These are phyloP conservation scores for Hormiphora californensis DNA, from an alignment of 37 sponge, comb jelly and placozoan genomes.

Conservation along the genomic window DNA sequence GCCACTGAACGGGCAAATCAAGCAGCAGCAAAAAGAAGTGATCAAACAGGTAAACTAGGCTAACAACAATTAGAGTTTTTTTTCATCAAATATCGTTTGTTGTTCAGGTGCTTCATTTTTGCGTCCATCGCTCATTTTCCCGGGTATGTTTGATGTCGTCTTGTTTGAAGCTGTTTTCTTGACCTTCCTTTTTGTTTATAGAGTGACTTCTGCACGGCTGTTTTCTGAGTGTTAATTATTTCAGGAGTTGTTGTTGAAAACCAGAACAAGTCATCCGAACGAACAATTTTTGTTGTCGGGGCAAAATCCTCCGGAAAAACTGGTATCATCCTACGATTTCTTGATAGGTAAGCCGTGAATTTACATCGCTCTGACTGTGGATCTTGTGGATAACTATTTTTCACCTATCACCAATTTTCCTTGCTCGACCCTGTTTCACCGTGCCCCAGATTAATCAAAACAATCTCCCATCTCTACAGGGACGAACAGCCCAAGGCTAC, in stretches of 20 bases:
- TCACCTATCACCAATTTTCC: too few relatives aligned
- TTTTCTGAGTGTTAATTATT: too few relatives aligned
- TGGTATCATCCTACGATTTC: conserved; percentile 74
- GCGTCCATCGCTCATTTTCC: conserved; percentile 36
- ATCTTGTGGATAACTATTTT: too few relatives aligned
- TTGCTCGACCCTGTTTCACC: too few relatives aligned
- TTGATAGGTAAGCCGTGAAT: conserved; percentile 89
- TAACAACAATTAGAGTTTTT: background rate
- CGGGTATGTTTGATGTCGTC: conserved; percentile 24
- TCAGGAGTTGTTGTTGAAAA: conserved; percentile 35
- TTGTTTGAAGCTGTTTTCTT: too few relatives aligned
- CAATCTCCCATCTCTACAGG: conserved; percentile 40
- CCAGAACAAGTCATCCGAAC: background rate
- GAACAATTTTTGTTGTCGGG: conserved; percentile 36
- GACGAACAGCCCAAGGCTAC: conserved; percentile 85
- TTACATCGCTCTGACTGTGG: too few relatives aligned
- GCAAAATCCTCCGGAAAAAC: conserved; percentile 73
- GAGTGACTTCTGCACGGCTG: too few relatives aligned
- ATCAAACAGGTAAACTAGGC: background rate
- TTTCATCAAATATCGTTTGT: background rate
- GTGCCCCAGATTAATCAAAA: too few relatives aligned
- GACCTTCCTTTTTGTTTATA: too few relatives aligned
- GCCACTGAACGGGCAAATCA: conserved; percentile 19
- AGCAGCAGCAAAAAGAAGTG: background rate
- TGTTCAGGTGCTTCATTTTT: conserved; percentile 17